phyloP scores from a whole-genome alignment of 2,113 vertebrate species.

The Oryctolagus cuniculus region DNA sequence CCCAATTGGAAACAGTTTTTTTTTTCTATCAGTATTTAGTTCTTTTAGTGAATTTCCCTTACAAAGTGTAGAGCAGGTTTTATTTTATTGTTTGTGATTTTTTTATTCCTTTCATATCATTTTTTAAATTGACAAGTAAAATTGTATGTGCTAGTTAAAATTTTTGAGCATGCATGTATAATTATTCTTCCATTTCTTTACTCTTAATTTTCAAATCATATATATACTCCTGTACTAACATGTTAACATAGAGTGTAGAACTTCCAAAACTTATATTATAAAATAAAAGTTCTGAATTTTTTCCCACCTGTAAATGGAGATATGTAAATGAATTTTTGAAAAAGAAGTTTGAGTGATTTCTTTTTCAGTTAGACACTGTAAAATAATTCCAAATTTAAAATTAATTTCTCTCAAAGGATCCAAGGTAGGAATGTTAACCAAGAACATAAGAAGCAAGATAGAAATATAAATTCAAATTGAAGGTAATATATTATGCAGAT shows the following conservation, averaged over 20 bases:
- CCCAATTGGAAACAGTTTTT: background rate
- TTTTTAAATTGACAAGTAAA: background rate
- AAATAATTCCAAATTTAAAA: conserved; percentile 57
- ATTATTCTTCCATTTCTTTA: conserved; percentile 1
- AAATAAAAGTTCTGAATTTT: background rate
- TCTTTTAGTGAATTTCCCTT: background rate
- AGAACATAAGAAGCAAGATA: background rate
- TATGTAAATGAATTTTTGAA: background rate
- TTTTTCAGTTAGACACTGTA: conserved; percentile 3
- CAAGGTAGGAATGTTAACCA: background rate
- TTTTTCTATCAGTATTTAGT: background rate
- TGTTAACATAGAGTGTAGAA: background rate
- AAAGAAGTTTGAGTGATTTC: background rate
- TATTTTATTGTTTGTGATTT: background rate
- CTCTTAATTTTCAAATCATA: conserved; percentile 18
- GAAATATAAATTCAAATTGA: conserved; percentile 21
- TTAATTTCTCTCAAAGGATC: conserved; percentile 49
- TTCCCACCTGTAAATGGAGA: background rate
- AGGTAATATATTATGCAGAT: background rate
- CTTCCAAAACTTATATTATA: conserved; percentile 21
- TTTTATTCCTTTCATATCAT: background rate
- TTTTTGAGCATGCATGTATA: background rate
- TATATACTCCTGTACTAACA: background rate
- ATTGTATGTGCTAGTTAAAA: conserved; percentile 7
- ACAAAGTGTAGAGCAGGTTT: background rate